phyloP scores from a whole-genome alignment of 1,140 invertebrate genomes.

The Eciton burchellii region DNA sequence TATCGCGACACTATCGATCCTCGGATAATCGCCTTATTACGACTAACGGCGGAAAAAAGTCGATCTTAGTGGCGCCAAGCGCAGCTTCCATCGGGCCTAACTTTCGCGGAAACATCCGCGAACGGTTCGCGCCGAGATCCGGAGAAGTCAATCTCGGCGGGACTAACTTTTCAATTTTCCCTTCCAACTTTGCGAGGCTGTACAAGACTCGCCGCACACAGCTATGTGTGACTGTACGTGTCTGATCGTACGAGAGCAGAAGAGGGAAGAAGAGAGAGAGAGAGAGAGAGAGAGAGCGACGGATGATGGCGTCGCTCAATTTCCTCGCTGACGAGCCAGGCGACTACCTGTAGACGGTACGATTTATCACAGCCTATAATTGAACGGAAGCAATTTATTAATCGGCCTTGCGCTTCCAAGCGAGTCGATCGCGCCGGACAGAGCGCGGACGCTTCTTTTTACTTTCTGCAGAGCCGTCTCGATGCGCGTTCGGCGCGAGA shows the following conservation, averaged over 20 bases:
- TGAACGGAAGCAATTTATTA: constrained; percentile 77
- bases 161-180: constrained; percentile 76
- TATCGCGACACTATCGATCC: constrained; percentile 52
- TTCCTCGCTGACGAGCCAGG: constrained; percentile 70
- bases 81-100: constrained; percentile 50
- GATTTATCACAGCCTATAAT: constrained; percentile 76
- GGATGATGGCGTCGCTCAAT: constrained; percentile 69
- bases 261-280: constrained; percentile 13
- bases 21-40: constrained; percentile 59
- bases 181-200: constrained; percentile 56
- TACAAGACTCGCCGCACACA: constrained; percentile 4
- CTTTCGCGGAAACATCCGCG: constrained; percentile 50
- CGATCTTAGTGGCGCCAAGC: constrained; percentile 39
- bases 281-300: not conserved
- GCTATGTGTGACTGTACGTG: constrained; percentile 18
- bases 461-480: constrained; percentile 3
- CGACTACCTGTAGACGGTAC: constrained; percentile 68
- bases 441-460: constrained; percentile 53
- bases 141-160: constrained; percentile 67
- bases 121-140: constrained; percentile 31
- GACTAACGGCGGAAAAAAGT: constrained; percentile 43
- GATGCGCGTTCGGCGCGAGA: not conserved
- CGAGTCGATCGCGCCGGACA: constrained; percentile 66
- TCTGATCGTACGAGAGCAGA: not conserved
- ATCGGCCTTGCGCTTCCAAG: constrained; percentile 66